Conservation (phyloP, 2,888 invertebrate genomes). For the Halocaridina rubra region DNA sequence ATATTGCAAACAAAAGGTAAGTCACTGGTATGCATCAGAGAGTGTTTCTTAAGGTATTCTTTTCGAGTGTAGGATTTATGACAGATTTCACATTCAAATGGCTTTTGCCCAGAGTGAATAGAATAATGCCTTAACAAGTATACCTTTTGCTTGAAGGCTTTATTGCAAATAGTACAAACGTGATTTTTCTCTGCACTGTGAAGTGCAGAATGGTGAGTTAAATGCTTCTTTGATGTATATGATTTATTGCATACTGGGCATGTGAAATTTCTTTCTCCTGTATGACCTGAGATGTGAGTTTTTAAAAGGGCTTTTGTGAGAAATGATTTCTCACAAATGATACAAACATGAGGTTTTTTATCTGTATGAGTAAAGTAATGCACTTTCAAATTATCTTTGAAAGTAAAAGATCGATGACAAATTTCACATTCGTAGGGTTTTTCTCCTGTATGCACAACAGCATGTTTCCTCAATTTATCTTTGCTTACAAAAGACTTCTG, state of each 20-base stretch:
- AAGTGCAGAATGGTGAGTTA: neutral
- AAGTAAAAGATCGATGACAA: neutral
- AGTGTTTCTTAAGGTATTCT: neutral
- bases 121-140: neutral
- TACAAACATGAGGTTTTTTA: neutral
- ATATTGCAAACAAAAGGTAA: neutral
- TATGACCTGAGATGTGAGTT: neutral
- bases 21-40: neutral
- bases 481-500: neutral
- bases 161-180: neutral
- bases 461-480: neutral
- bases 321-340: neutral
- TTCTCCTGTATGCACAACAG: neutral
- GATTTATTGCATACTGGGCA: neutral
- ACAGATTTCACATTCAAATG: neutral
- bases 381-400: neutral
- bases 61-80: neutral
- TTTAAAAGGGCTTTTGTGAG: neutral
- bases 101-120: neutral
- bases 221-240: neutral
- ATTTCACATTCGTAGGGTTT: neutral
- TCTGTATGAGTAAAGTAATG: neutral
- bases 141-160: neutral
- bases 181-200: neutral
- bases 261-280: neutral